A percentile compares a stretch with the other conserved stretches of the same genome.
Conservation (phyloP, 2,797 vertebrate species). For the Stomatorhinus walkeri region DNA sequence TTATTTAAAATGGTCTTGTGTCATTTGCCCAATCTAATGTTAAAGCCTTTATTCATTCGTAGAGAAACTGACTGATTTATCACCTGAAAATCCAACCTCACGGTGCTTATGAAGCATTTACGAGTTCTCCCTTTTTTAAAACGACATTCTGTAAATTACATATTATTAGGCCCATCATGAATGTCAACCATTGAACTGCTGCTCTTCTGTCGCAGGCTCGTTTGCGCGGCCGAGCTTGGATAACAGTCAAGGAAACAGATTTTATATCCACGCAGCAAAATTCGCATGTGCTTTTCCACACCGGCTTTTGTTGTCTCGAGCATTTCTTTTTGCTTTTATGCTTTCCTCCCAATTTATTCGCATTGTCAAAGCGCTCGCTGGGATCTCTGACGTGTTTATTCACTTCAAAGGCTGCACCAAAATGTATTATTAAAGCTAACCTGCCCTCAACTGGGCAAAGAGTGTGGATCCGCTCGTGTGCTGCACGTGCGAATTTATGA, state of each 20-base stretch:
- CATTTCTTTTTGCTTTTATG: background rate
- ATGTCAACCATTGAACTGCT: background rate
- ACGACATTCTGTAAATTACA: background rate
- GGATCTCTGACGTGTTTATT: background rate
- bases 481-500: background rate
- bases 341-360: background rate
- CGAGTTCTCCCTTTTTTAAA: background rate
- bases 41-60: constrained; percentile 9
- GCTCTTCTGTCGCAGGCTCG: background rate
- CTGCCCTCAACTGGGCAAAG: background rate
- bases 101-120: constrained; percentile 17
- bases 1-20: constrained; percentile 32
- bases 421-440: background rate
- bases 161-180: background rate
- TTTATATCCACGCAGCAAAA: background rate
- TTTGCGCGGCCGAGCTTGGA: background rate
- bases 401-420: background rate
- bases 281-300: background rate
- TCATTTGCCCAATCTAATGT: constrained; percentile 20
- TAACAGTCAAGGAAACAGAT: background rate
- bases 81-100: constrained; percentile 23
- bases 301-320: background rate
- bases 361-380: background rate
- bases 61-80: constrained; percentile 30
- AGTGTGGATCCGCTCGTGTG: background rate